These are phyloP conservation scores for Rhabditoides inermis DNA, from an alignment of 2,888 invertebrate species.

Conservation along the genomic window DNA sequence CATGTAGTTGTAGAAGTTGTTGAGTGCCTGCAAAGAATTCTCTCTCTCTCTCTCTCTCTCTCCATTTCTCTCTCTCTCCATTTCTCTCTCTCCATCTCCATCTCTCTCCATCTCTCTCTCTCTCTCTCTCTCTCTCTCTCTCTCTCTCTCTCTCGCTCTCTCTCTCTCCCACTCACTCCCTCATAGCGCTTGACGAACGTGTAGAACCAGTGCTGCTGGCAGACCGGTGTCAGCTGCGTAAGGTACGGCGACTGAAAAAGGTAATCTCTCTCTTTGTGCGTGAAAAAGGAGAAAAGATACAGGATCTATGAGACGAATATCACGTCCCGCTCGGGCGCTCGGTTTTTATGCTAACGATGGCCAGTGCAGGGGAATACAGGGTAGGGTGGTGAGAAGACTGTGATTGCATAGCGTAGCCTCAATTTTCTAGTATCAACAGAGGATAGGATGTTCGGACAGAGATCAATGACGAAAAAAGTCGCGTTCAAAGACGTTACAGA, in stretches of 20 bases:
- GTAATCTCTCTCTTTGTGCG: no score
- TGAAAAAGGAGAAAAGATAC: no score
- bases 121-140: neutral
- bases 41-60: neutral
- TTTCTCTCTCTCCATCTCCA: slow-evolving; percentile 1
- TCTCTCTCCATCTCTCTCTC: neutral
- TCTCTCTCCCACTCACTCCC: slow-evolving; percentile 5
- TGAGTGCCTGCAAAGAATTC: slow-evolving; percentile 33
- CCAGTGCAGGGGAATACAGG: no score
- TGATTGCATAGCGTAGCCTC: no score
- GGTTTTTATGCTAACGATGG: no score
- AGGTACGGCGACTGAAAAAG: slow-evolving; percentile 41
- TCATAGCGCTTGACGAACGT: slow-evolving; percentile 40
- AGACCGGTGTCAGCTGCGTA: slow-evolving; percentile 41
- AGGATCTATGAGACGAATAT: no score
- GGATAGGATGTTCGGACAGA: no score
- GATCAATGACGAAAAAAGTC: no score
- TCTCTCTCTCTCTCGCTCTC: neutral
- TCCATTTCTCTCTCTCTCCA: neutral
- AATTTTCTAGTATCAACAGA: no score
- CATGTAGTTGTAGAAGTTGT: slow-evolving; percentile 48
- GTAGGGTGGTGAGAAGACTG: no score
- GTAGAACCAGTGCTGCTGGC: slow-evolving; percentile 51
- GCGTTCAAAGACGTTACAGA: no score
- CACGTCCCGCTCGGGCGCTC: no score